A percentile compares a stretch with the other conserved stretches of the same genome.
Evolutionary conservation across 2,113 vertebrate species (phyloP).

Genomic region (Lontra canadensis): DNA sequence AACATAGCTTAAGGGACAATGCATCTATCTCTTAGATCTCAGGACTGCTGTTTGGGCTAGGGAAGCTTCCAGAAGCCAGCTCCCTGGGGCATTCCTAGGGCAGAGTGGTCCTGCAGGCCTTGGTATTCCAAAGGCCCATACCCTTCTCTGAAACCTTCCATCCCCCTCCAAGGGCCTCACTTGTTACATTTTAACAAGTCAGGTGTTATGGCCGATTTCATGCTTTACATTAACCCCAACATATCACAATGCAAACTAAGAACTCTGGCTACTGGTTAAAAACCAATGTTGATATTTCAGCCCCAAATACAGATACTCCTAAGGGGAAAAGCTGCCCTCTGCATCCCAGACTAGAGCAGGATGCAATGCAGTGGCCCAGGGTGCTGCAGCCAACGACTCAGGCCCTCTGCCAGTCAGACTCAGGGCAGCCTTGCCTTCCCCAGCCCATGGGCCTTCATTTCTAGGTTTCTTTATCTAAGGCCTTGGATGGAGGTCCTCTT

Average conservation of each 20-base stretch:
- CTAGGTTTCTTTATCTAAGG: background rate
- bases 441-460: background rate
- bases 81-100: no score
- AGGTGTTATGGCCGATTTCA: no score
- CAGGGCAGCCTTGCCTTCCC: background rate
- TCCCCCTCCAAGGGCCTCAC: no score
- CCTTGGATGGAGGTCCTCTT: background rate
- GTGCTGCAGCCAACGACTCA: background rate
- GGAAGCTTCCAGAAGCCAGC: no score
- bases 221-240: no score
- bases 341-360: background rate
- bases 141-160: no score
- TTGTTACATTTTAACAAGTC: no score
- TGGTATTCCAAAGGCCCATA: no score
- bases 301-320: background rate
- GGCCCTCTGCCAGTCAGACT: rapidly evolving
- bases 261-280: background rate
- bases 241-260: background rate
- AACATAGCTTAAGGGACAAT: no score
- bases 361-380: rapidly evolving
- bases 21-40: no score
- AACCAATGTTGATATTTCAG: background rate
- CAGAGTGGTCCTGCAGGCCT: no score
- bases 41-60: no score
- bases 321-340: background rate